These are phyloP conservation scores for Habroteleia sp. DNA, from an alignment of 2,888 invertebrate genomes.

Conservation along the genomic window DNA sequence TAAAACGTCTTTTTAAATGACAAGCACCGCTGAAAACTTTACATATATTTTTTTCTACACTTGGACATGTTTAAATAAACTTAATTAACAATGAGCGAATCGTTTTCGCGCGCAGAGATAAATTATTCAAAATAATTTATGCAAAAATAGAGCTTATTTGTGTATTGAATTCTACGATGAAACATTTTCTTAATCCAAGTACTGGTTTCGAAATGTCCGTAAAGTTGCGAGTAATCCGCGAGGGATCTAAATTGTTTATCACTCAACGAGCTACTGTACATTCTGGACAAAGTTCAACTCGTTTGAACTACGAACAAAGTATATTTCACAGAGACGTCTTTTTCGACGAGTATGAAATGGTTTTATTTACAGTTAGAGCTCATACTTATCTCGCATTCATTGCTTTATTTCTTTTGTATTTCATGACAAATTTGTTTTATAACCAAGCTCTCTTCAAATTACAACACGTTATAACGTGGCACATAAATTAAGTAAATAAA, in stretches of 20 bases:
- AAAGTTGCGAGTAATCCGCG: constrained; percentile 23
- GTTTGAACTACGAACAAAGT: constrained; percentile 38
- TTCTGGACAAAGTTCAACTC: constrained; percentile 42
- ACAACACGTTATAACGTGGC: constrained; percentile 15
- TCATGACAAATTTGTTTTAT: constrained; percentile 28
- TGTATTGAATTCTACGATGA: constrained; percentile 2
- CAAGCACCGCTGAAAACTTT: too few relatives aligned
- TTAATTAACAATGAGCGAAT: too few relatives aligned
- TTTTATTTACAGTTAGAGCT: constrained; percentile 43
- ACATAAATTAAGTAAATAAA: too few relatives aligned
- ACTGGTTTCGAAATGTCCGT: constrained; percentile 13
- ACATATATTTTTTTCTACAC: too few relatives aligned
- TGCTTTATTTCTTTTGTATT: constrained; percentile 33
- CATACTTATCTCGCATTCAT: constrained; percentile 36
- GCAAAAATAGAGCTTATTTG: too few relatives aligned
- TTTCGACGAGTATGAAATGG: constrained; percentile 26
- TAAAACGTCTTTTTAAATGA: too few relatives aligned
- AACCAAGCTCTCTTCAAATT: constrained; percentile 5
- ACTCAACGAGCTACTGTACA: constrained; percentile 25
- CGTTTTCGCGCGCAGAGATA: too few relatives aligned
- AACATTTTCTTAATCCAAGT: constrained; percentile 14
- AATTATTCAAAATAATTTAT: too few relatives aligned
- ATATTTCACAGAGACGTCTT: constrained; percentile 33
- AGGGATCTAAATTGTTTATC: constrained; percentile 44
- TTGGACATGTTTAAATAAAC: too few relatives aligned